phyloP scores from a whole-genome alignment of 2,113 vertebrate genomes.

The Tenrec ecaudatus region DNA sequence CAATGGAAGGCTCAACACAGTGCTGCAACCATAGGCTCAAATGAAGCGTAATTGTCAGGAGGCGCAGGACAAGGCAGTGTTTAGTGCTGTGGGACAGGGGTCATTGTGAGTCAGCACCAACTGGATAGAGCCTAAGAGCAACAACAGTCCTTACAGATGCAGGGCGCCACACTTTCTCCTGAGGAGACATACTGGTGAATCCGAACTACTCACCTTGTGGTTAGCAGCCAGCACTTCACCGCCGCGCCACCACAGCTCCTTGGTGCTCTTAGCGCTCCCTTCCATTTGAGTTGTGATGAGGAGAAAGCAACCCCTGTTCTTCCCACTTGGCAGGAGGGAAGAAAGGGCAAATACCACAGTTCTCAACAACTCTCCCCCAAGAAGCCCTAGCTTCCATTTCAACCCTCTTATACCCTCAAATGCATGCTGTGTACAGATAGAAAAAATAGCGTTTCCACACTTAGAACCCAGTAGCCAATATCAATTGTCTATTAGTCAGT shows the following conservation, averaged over 20 bases:
- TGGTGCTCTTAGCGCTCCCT: not conserved
- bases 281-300: not conserved
- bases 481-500: not conserved
- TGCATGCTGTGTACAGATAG: not conserved
- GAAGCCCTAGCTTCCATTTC: not conserved
- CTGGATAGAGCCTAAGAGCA: too few species aligned
- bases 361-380: not conserved
- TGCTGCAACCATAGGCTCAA: too few species aligned
- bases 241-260: not conserved
- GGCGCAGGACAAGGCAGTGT: too few species aligned
- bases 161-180: not conserved
- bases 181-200: not conserved
- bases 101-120: too few species aligned
- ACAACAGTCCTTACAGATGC: not conserved
- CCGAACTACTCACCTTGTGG: not conserved
- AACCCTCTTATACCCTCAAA: not conserved
- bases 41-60: too few species aligned
- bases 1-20: too few species aligned
- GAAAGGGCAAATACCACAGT: not conserved
- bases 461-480: not conserved
- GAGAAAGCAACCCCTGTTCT: not conserved
- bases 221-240: not conserved
- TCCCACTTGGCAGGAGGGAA: not conserved
- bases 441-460: not conserved
- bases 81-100: too few species aligned